A percentile compares a stretch with the other conserved stretches of the same genome.
phyloP scores from a whole-genome alignment of 1,140 invertebrate genomes.

The Apis florea region DNA sequence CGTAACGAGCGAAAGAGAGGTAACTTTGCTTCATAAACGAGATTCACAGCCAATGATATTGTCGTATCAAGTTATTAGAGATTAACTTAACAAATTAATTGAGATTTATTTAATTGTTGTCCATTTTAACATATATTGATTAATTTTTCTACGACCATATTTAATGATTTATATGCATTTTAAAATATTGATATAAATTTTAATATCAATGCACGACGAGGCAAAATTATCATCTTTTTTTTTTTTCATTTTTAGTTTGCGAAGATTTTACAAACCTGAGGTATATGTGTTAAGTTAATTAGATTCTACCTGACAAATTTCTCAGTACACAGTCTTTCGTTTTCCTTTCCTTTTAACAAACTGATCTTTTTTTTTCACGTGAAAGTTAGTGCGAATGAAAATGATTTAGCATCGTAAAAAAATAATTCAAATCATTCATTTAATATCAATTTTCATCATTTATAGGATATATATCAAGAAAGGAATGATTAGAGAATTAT shows the following conservation, averaged over 20 bases:
- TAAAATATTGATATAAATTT: not conserved
- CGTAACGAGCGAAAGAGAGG: constrained; percentile 7
- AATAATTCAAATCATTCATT: no score
- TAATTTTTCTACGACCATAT: not conserved
- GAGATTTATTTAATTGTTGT: not conserved
- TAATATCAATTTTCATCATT: not conserved
- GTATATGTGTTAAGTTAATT: constrained; percentile 15
- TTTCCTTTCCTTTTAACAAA: not conserved
- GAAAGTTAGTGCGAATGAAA: not conserved
- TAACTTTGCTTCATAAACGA: not conserved
- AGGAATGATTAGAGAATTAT: not conserved
- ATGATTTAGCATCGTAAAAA: no score
- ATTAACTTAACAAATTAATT: not conserved
- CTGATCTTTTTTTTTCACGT: not conserved
- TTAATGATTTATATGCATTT: not conserved
- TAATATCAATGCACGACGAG: not conserved
- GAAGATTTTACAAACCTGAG: not conserved
- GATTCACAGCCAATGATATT: not conserved
- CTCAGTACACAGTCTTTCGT: not conserved
- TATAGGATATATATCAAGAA: not conserved
- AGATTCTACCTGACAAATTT: not conserved
- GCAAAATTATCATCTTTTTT: not conserved
- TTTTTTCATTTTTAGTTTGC: not conserved
- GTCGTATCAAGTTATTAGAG: not conserved
- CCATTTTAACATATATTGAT: not conserved